phyloP scores from a whole-genome alignment of 2,797 vertebrate genomes.

The Schizothorax lantsangensis region DNA sequence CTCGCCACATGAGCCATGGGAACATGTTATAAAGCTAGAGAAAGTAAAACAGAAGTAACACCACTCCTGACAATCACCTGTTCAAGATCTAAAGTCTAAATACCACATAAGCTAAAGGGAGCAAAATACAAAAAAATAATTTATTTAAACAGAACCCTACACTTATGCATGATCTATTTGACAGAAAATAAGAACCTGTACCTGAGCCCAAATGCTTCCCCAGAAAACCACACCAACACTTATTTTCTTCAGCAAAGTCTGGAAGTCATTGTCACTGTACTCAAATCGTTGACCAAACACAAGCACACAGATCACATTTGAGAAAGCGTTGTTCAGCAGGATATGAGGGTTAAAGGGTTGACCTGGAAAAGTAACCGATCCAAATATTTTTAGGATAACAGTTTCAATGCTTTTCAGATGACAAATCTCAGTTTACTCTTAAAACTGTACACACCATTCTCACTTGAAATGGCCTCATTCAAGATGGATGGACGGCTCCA shows the following conservation, averaged over 20 bases:
- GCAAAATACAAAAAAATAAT: background rate
- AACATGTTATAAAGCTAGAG: no score
- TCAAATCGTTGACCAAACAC: constrained; percentile 49
- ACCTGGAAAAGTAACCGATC: constrained; percentile 3
- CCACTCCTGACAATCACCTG: no score
- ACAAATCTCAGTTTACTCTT: no score
- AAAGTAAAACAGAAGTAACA: no score
- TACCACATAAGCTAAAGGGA: background rate
- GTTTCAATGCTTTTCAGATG: background rate
- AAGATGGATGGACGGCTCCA: constrained; percentile 73
- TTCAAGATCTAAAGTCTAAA: constrained; percentile 55
- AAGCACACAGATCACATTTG: no score
- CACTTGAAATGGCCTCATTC: constrained; percentile 62
- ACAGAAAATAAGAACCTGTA: no score
- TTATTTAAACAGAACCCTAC: constrained; percentile 51
- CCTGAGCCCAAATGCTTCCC: constrained; percentile 6
- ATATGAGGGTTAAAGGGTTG: constrained; percentile 48
- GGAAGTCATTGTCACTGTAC: constrained; percentile 55
- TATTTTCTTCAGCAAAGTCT: constrained; percentile 49
- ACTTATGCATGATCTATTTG: constrained; percentile 24
- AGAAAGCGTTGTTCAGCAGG: no score
- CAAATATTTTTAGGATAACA: background rate
- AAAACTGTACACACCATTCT: constrained; percentile 61
- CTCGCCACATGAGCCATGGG: no score
- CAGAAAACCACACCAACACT: constrained; percentile 29